These are phyloP conservation scores for Typhlomys cinereus DNA, from an alignment of 2,113 vertebrate species.

Conservation along the genomic window DNA sequence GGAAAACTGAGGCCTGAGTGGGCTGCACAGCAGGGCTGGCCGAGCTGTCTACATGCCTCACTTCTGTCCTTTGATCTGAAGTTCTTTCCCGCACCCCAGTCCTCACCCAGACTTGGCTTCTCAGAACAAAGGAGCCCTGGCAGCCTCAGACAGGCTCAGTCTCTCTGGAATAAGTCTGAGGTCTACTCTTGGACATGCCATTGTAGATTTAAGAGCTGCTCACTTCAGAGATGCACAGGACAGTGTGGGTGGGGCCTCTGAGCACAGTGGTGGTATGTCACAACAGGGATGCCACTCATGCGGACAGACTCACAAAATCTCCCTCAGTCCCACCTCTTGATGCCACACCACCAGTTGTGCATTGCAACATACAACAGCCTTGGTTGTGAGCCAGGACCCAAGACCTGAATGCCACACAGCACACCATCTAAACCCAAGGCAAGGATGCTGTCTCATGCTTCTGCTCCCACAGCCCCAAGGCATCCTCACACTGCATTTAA, in stretches of 20 bases:
- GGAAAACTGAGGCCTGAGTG: background rate
- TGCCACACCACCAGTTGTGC: background rate
- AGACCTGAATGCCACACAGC: background rate
- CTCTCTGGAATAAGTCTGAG: background rate
- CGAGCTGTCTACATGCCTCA: background rate
- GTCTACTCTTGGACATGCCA: background rate
- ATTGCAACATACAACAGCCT: background rate
- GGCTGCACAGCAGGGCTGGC: background rate
- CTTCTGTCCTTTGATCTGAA: accelerated
- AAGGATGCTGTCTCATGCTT: background rate
- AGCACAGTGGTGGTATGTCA: background rate
- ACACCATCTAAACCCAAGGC: background rate
- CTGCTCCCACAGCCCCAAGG: background rate
- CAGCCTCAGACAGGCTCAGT: background rate
- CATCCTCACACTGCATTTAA: background rate
- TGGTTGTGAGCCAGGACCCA: background rate
- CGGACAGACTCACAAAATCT: background rate
- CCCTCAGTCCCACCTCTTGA: accelerated
- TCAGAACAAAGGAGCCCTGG: background rate
- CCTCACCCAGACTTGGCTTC: background rate
- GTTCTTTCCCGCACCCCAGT: background rate
- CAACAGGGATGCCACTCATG: background rate
- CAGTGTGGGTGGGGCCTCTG: background rate
- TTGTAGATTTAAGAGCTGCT: background rate
- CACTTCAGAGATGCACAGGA: accelerated